Percentiles rank a stretch among this genome's conserved stretches.
phyloP scores from a whole-genome alignment of 2,888 invertebrate genomes.

The Apodemia mormo region DNA sequence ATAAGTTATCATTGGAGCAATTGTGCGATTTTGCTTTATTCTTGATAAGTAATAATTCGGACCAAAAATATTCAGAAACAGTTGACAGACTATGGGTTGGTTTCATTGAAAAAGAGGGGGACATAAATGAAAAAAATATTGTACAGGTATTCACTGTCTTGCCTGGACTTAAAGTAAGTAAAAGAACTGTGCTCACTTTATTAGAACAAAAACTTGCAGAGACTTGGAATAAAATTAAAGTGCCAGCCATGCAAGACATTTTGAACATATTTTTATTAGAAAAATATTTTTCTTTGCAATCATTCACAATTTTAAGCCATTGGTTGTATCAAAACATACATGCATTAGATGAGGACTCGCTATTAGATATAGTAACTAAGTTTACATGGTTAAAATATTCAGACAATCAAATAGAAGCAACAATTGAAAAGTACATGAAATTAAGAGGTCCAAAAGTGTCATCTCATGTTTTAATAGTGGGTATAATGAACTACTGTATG shows the following conservation, averaged over 20 bases:
- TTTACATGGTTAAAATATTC: conserved; percentile 79
- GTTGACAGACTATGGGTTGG: conserved; percentile 86
- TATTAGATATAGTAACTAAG: conserved; percentile 77
- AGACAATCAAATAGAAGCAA: conserved; percentile 79
- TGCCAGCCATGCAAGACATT: conserved; percentile 72
- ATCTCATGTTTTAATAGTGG: conserved; percentile 80
- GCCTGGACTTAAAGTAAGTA: conserved; percentile 81
- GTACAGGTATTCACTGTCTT: conserved; percentile 80
- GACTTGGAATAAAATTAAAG: conserved; percentile 80
- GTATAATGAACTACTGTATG: conserved; percentile 83
- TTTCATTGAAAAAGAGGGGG: conserved; percentile 78
- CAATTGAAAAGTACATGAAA: conserved; percentile 83
- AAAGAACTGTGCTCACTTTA: conserved; percentile 78
- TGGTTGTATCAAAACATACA: conserved; percentile 85
- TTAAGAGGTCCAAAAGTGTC: conserved; percentile 70
- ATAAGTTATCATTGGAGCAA: conserved; percentile 80
- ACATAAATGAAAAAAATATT: conserved; percentile 82
- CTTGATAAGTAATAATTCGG: conserved; percentile 71
- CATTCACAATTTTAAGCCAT: conserved; percentile 64
- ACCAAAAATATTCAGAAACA: conserved; percentile 71
- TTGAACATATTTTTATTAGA: conserved; percentile 63
- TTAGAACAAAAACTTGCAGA: conserved; percentile 81
- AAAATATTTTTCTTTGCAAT: conserved; percentile 64
- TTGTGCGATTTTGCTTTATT: conserved; percentile 82
- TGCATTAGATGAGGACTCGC: conserved; percentile 79